These are phyloP conservation scores for Holacanthus passer DNA, from an alignment of 2,113 vertebrate species.

Conservation along the genomic window DNA sequence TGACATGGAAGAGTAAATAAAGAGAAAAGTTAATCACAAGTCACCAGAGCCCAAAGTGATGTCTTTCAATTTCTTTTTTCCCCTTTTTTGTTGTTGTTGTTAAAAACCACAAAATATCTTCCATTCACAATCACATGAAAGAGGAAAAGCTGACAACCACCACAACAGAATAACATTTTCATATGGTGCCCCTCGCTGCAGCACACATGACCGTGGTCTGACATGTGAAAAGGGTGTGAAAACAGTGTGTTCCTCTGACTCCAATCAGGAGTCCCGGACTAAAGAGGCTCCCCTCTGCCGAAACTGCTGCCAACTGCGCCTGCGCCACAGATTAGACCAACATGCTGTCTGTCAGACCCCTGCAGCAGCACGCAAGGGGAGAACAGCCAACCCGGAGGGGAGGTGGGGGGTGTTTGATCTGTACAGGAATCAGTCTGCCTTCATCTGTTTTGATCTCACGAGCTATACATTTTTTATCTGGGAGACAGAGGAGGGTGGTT, in stretches of 20 bases:
- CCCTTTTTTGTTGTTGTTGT: background rate
- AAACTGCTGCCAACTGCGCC: constrained; percentile 50
- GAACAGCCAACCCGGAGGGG: constrained; percentile 53
- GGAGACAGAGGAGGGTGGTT: background rate
- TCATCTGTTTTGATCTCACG: constrained; percentile 7
- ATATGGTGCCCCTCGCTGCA: background rate
- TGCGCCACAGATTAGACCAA: constrained; percentile 60
- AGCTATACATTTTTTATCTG: background rate
- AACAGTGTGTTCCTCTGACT: constrained; percentile 48
- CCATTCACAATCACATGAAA: background rate
- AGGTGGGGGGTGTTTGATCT: constrained; percentile 54
- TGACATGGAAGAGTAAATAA: background rate
- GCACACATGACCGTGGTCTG: constrained; percentile 5
- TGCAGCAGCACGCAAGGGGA: constrained; percentile 59
- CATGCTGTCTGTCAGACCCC: constrained; percentile 65
- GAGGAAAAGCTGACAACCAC: background rate
- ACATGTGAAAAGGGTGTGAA: constrained; percentile 50
- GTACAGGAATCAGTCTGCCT: constrained; percentile 31
- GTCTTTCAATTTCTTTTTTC: background rate
- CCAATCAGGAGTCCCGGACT: constrained; percentile 47
- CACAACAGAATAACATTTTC: background rate
- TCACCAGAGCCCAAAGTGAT: background rate
- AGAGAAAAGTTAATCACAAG: background rate
- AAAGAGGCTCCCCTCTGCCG: constrained; percentile 44
- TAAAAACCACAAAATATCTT: background rate